A percentile compares a stretch with the other conserved stretches of the same genome.
These are phyloP conservation scores for Echinarachnius parma DNA, from an alignment of 53 echinoderm and acorn worm genomes.

Conservation along the genomic window DNA sequence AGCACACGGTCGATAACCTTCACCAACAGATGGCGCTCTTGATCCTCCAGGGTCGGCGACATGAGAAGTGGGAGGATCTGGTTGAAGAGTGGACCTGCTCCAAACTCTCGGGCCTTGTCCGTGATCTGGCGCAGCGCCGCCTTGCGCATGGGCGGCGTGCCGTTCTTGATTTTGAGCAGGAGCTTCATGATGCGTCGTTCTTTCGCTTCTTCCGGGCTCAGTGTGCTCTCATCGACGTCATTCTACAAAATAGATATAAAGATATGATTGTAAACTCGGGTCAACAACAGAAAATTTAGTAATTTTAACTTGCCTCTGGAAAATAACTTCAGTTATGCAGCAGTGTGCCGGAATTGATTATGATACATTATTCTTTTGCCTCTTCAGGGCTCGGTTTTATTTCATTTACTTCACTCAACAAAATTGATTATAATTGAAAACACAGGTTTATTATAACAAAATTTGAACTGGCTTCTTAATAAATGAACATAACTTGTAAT, in stretches of 20 bases:
- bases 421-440: no score
- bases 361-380: no score
- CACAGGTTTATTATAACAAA: no score
- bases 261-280: no score
- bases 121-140: conserved; percentile 98
- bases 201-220: conserved; percentile 91
- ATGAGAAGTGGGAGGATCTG: conserved; percentile 97
- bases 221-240: conserved; percentile 96
- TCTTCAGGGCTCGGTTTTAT: no score
- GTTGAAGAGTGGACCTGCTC: conserved; percentile 98
- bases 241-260: conserved; percentile 51
- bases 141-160: conserved; percentile 98
- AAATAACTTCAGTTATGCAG: no score
- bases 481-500: no score
- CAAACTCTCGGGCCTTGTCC: conserved; percentile 96
- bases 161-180: conserved; percentile 96
- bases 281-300: no score
- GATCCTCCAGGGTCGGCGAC: conserved; percentile 99
- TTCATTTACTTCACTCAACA: no score
- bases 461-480: no score
- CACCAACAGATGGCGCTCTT: conserved; percentile 99
- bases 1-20: conserved; percentile 96
- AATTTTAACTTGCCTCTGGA: no score
- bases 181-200: conserved; percentile 93
- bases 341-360: no score